These are phyloP conservation scores for Fregata magnificens DNA, from an alignment of 2,113 vertebrate genomes.

Conservation along the genomic window DNA sequence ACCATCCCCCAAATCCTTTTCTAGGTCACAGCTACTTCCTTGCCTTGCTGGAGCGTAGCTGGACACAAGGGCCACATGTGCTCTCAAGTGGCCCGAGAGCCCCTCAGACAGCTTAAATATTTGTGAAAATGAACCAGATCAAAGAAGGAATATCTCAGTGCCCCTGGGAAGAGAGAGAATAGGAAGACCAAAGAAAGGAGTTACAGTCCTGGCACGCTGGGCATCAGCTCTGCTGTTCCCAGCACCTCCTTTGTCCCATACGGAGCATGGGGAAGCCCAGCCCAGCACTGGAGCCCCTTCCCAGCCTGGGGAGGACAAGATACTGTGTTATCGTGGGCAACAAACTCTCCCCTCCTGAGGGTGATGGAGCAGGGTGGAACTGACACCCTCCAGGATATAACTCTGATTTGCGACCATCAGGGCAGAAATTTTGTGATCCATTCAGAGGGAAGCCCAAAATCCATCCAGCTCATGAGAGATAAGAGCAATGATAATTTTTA, in stretches of 20 bases:
- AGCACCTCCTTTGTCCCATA: fast-evolving
- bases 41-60: background rate
- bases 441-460: background rate
- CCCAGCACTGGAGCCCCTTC: background rate
- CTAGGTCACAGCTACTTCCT: background rate
- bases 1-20: background rate
- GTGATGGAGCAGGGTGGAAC: background rate
- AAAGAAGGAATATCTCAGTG: background rate
- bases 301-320: background rate
- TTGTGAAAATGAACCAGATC: background rate
- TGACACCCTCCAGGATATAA: background rate
- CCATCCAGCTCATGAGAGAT: background rate
- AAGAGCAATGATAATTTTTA: background rate
- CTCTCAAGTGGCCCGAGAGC: background rate
- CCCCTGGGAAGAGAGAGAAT: background rate
- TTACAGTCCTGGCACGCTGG: background rate
- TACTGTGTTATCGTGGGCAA: background rate
- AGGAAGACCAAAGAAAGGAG: background rate
- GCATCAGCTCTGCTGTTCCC: background rate
- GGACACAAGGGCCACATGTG: background rate
- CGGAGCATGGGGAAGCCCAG: fast-evolving
- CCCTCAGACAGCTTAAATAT: background rate
- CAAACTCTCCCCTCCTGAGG: background rate
- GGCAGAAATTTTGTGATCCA: background rate
- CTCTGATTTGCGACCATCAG: background rate